Evolutionary conservation across 2,888 invertebrate genomes (phyloP), one percentile per base, ranked within the genome.

Genomic region (Macrosiphum euphorbiae): DNA sequence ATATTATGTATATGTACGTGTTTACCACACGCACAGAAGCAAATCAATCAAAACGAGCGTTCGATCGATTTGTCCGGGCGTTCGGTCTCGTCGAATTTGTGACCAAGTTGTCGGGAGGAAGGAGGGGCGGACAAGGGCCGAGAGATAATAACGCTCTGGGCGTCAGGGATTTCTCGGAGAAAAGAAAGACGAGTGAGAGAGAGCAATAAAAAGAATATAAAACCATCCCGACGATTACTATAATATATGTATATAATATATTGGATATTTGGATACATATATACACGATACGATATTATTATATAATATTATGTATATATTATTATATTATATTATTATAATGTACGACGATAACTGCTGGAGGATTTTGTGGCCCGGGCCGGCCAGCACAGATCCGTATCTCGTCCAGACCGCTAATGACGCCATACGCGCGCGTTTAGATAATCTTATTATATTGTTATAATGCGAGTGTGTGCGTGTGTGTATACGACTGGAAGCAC

Each of bases 341-440:
- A 86, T 67, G 16, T 90, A 58, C n/a, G 58, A 88, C 55, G 88
- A 55, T 55, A 44, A 28, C 11, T 41, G 86, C 50, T 85, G 84
- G 41, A 87, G 61, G 86, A 86, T 86, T 87, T 92, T 50, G 61
- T 87, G 78, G 35, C 50, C 90, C 35, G 89, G 47, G 7, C 84
- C 58, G 86, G 90, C 90, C 55, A 16, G 78, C 94, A 50, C n/a
- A 86, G 94, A 94, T 94, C 52, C 67, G 94, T 94, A 94, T 94
- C 94, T 94, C 94, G 94, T 94, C 94, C 94, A 94, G 94, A 94
- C 94, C 94, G 94, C 94, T 94, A 94, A 94, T 94, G 94, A 94
- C 94, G 93, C 93, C 93, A 90, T 93, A 90, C 85, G 90, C 94
- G 86, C 94, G 92, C 41, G 55, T 89, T 89, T 85, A 58, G 93